These are phyloP conservation scores for Somateria mollissima DNA, from an alignment of 2,797 vertebrate genomes.

Conservation along the genomic window DNA sequence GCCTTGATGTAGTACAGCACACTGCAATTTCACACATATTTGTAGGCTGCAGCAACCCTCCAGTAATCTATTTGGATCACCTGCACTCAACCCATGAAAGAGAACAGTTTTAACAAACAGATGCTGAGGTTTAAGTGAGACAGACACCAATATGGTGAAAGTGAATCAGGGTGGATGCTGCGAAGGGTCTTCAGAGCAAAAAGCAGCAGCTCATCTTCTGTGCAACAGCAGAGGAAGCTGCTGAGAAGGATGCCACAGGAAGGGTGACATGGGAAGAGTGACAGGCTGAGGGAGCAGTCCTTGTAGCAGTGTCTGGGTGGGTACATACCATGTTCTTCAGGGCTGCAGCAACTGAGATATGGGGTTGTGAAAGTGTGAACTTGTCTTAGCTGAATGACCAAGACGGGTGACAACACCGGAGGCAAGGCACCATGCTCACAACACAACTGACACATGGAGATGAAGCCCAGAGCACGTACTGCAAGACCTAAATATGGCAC, in stretches of 20 bases:
- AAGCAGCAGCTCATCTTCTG: neutral
- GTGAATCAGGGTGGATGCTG: neutral
- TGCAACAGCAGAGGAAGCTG: neutral
- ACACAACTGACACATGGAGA: neutral
- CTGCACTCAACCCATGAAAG: neutral
- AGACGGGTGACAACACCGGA: neutral
- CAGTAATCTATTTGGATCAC: neutral
- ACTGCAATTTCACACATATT: neutral
- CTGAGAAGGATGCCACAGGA: neutral
- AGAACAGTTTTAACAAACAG: neutral
- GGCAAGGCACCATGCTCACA: neutral
- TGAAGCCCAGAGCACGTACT: neutral
- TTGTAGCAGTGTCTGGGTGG: neutral
- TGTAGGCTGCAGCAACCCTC: neutral
- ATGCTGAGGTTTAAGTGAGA: neutral
- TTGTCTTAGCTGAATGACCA: neutral
- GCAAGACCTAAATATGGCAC: neutral
- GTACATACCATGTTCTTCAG: neutral
- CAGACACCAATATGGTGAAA: neutral
- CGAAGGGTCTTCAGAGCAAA: neutral
- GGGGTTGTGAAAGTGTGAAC: neutral
- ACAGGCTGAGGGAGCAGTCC: rapidly evolving
- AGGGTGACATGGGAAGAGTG: neutral
- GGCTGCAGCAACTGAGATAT: neutral
- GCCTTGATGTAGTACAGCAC: neutral